phyloP scores from a whole-genome alignment of 2,888 invertebrate species.

The Folsomia candida region DNA sequence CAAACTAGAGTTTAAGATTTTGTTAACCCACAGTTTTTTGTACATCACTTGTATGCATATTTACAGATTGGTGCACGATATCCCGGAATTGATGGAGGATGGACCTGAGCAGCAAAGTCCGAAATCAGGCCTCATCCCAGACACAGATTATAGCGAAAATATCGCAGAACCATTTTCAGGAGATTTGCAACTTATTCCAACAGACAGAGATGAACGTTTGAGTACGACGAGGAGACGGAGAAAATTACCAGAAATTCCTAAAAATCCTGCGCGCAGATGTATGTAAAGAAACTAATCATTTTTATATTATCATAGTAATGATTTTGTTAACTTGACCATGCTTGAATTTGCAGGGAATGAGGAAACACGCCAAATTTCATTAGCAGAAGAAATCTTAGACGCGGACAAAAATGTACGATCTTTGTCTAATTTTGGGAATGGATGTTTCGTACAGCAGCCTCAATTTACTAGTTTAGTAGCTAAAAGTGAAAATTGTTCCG shows the following conservation, averaged over 20 bases:
- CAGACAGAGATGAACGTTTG: conserved; percentile 42
- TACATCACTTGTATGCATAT: conserved; percentile 16
- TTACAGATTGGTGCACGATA: conserved; percentile 77
- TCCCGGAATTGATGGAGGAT: conserved; percentile 52
- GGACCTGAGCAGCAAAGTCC: background rate
- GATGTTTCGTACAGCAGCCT: background rate
- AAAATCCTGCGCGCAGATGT: conserved; percentile 58
- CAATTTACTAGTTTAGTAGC: background rate
- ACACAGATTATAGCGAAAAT: background rate
- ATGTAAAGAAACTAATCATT: conserved; percentile 7
- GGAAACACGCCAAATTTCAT: conserved; percentile 43
- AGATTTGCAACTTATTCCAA: conserved; percentile 45
- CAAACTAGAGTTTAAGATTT: too few species aligned
- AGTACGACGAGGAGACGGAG: conserved; percentile 67
- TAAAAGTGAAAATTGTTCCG: conserved; percentile 15
- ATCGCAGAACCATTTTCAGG: conserved; percentile 50
- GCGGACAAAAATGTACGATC: conserved; percentile 37
- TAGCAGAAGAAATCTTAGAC: conserved; percentile 50
- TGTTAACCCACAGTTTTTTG: too few species aligned
- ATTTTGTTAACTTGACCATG: background rate
- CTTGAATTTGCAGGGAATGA: conserved; percentile 44
- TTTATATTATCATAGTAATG: conserved; percentile 1
- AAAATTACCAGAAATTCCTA: conserved; percentile 85
- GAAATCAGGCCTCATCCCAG: background rate
- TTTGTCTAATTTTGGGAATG: background rate